Conservation (phyloP, 1,140 invertebrate species). For the Brachionus manjavacas region DNA sequence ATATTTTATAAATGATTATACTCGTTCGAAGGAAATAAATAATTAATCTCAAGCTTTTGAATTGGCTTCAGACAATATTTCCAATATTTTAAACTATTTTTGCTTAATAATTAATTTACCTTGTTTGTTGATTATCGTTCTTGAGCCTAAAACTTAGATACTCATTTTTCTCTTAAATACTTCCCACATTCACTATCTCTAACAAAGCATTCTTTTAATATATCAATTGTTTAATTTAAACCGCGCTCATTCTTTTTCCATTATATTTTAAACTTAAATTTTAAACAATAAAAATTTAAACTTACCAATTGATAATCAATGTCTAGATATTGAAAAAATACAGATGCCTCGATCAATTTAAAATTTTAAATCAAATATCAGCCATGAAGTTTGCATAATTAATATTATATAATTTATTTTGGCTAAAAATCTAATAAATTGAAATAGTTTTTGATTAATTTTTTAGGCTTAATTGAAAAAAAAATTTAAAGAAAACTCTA, state of each 20-base stretch:
- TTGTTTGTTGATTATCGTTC: background rate
- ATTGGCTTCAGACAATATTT: background rate
- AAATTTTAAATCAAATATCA: background rate
- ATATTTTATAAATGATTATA: background rate
- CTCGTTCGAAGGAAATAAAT: background rate
- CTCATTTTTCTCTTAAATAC: background rate
- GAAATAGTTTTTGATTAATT: background rate
- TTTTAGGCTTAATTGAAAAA: too few relatives aligned
- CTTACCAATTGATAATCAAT: background rate
- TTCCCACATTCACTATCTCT: background rate
- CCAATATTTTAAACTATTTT: background rate
- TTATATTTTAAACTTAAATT: background rate
- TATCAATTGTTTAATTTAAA: background rate
- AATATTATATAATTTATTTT: background rate
- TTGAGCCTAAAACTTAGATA: background rate
- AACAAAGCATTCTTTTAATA: background rate
- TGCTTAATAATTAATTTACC: background rate
- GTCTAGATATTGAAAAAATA: background rate
- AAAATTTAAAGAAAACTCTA: too few relatives aligned
- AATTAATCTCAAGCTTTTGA: background rate
- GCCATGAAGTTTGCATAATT: background rate
- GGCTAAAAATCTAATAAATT: too few relatives aligned
- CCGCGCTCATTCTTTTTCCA: background rate
- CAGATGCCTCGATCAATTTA: background rate
- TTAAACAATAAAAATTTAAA: background rate